phyloP scores from a whole-genome alignment of 2,113 vertebrate genomes.

The Nesoenas mayeri region DNA sequence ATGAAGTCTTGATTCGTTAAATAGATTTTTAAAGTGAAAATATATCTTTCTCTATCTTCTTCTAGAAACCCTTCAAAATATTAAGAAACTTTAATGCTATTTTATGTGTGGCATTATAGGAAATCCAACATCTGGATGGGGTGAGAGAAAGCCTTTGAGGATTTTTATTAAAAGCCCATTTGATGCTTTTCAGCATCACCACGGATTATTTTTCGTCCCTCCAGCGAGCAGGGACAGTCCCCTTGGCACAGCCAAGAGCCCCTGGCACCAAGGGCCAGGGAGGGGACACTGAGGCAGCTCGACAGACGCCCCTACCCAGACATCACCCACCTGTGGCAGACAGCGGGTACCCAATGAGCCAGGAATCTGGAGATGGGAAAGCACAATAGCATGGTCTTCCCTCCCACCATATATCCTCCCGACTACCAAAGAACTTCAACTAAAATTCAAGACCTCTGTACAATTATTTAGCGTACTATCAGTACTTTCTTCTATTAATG shows the following conservation, averaged over 20 bases:
- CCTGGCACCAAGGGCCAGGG: no score
- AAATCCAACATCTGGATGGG: not conserved
- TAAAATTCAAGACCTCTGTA: not conserved
- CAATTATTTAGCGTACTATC: not conserved
- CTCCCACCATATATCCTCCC: not conserved
- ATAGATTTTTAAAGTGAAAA: not conserved
- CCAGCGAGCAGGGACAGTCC: not conserved
- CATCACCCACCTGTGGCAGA: not conserved
- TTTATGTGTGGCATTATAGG: not conserved
- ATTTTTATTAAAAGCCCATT: not conserved
- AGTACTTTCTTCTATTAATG: not conserved
- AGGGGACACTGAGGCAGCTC: not conserved
- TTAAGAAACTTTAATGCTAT: not conserved
- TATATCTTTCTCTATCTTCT: not conserved
- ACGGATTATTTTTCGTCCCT: not conserved
- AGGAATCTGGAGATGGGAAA: not conserved
- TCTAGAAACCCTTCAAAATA: not conserved
- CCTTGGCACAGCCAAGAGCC: not conserved
- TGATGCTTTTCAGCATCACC: not conserved
- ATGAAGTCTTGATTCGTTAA: not conserved
- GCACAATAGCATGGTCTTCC: not conserved
- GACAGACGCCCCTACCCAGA: not conserved
- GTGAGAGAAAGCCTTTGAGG: not conserved
- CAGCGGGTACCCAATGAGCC: accelerated
- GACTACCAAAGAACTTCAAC: not conserved